These are phyloP conservation scores for Phrynocephalus versicolor DNA, from an alignment of 2,113 vertebrate genomes.

Conservation along the genomic window DNA sequence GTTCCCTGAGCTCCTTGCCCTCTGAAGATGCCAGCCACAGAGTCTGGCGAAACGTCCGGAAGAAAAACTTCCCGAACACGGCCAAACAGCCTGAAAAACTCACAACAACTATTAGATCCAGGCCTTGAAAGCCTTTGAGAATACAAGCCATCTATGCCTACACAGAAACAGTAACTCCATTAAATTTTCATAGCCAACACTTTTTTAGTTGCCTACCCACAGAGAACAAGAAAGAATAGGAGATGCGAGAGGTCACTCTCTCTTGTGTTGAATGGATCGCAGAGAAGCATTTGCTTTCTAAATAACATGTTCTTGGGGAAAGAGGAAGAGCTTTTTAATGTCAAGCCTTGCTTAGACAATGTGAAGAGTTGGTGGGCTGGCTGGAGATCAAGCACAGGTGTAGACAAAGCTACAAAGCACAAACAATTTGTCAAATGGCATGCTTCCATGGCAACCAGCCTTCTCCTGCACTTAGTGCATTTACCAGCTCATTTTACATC, in stretches of 20 bases:
- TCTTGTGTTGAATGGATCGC: neutral
- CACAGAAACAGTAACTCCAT: neutral
- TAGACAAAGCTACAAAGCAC: neutral
- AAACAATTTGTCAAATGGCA: neutral
- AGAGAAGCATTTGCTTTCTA: constrained; percentile 2
- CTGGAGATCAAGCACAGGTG: neutral
- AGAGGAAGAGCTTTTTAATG: neutral
- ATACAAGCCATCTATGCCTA: neutral
- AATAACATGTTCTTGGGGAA: neutral
- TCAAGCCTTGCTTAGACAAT: neutral
- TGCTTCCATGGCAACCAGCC: no score
- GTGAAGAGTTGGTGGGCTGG: neutral
- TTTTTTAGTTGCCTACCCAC: neutral
- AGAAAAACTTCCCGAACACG: no score
- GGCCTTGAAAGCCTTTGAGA: no score
- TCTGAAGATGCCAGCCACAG: no score
- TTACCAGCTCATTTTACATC: neutral
- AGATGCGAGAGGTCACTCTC: neutral
- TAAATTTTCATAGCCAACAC: neutral
- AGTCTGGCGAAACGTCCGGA: no score
- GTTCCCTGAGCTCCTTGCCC: no score
- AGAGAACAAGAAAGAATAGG: neutral
- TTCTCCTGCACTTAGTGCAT: no score
- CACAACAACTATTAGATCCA: no score
- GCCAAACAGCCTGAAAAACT: no score